A percentile compares a stretch with the other conserved stretches of the same genome.
Evolutionary conservation across 2,797 vertebrate species (phyloP).

Genomic region (Octomys mimax): DNA sequence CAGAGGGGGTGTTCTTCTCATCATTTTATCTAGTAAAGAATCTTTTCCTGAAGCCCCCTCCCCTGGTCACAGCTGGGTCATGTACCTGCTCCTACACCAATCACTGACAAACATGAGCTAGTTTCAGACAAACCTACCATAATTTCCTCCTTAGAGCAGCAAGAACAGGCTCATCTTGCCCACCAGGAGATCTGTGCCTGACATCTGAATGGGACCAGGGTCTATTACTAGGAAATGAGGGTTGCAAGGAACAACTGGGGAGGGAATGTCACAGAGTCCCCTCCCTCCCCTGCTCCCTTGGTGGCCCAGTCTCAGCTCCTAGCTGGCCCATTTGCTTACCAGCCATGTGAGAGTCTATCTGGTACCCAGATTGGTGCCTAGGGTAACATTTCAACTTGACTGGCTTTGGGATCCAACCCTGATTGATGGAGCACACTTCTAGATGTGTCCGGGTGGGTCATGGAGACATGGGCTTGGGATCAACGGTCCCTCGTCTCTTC

Average conservation of each 20-base stretch:
- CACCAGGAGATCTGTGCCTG: neutral
- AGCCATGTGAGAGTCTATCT: neutral
- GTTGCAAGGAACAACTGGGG: neutral
- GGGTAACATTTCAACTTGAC: neutral
- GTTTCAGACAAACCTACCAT: neutral
- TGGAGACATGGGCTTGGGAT: neutral
- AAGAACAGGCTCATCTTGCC: neutral
- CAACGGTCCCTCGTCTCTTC: neutral
- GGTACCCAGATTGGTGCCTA: neutral
- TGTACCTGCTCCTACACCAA: neutral
- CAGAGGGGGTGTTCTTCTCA: no score
- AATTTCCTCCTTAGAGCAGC: neutral
- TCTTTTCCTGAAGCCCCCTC: neutral
- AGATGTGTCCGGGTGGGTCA: neutral
- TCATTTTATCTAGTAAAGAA: neutral
- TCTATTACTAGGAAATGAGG: neutral
- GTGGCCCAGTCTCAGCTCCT: neutral
- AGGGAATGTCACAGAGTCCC: neutral
- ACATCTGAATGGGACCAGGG: neutral
- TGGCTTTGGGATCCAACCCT: neutral
- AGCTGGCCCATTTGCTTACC: neutral
- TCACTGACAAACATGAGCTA: neutral
- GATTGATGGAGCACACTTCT: neutral
- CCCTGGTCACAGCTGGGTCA: neutral
- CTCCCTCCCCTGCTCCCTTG: fast-evolving